phyloP scores from a whole-genome alignment of 2,888 invertebrate species.

The Himalopsyche tibetana region DNA sequence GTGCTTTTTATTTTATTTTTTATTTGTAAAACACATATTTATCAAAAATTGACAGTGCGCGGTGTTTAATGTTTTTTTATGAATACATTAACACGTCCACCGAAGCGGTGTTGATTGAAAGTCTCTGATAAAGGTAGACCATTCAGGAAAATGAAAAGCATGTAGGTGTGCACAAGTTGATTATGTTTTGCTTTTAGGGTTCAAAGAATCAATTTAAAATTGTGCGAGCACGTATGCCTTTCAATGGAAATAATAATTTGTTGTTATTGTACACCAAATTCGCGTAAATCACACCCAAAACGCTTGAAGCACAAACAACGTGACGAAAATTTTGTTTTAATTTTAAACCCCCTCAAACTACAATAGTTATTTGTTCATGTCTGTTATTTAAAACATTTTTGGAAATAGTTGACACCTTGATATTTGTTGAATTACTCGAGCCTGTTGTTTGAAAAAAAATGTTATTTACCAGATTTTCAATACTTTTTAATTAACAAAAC shows the following conservation, averaged over 20 bases:
- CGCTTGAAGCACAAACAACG: not conserved
- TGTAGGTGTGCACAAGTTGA: conserved; percentile 27
- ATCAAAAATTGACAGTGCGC: too few relatives aligned
- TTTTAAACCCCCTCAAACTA: not conserved
- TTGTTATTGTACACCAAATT: not conserved
- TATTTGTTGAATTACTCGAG: too few relatives aligned
- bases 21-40: too few relatives aligned
- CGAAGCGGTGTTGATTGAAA: not conserved
- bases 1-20: too few relatives aligned
- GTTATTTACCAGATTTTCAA: too few relatives aligned
- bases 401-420: too few relatives aligned
- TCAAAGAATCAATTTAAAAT: conserved; percentile 39
- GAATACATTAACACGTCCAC: not conserved
- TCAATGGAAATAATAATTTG: conserved; percentile 37
- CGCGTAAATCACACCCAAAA: conserved; percentile 29
- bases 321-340: not conserved
- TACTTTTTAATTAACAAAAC: too few relatives aligned
- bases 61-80: too few relatives aligned
- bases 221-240: conserved; percentile 22
- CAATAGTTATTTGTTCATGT: too few relatives aligned
- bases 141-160: conserved; percentile 48
- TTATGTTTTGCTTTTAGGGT: conserved; percentile 34
- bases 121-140: conserved; percentile 29
- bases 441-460: too few relatives aligned
- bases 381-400: too few relatives aligned